Evolutionary conservation across 1,140 invertebrate genomes (phyloP).

Genomic region (Maconellicoccus hirsutus): DNA sequence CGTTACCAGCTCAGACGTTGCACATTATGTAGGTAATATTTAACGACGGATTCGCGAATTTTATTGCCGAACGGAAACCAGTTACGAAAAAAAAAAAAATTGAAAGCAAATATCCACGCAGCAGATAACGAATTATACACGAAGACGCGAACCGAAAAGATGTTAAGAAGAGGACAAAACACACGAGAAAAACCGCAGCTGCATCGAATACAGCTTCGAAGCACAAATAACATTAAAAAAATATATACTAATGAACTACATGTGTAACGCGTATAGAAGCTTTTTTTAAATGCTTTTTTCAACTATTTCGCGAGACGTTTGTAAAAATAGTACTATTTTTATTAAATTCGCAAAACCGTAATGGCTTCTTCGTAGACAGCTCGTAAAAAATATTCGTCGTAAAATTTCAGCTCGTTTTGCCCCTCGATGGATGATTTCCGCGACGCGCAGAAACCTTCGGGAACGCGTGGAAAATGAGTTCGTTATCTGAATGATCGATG

Average conservation of each 20-base stretch:
- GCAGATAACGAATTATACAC: background rate
- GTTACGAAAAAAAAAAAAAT: background rate
- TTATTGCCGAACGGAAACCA: background rate
- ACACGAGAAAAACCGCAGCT: background rate
- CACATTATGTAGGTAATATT: conserved; percentile 4
- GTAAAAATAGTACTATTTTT: too few relatives aligned
- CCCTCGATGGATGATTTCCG: too few relatives aligned
- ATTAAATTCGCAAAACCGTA: too few relatives aligned
- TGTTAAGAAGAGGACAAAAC: too few relatives aligned
- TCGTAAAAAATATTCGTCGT: too few relatives aligned
- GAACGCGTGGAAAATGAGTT: too few relatives aligned
- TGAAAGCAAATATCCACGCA: background rate
- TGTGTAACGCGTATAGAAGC: too few relatives aligned
- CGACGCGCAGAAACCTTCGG: too few relatives aligned
- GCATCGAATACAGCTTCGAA: background rate
- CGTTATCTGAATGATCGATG: too few relatives aligned
- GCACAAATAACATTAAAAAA: too few relatives aligned
- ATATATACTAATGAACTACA: background rate
- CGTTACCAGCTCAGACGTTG: background rate
- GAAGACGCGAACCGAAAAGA: background rate
- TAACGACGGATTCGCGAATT: conserved; percentile 7
- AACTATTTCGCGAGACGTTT: background rate
- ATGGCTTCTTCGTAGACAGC: too few relatives aligned
- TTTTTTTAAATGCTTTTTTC: background rate
- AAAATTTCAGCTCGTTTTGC: too few relatives aligned